Conservation (phyloP, 2,797 vertebrate species). For the Eulemur rubriventer region DNA sequence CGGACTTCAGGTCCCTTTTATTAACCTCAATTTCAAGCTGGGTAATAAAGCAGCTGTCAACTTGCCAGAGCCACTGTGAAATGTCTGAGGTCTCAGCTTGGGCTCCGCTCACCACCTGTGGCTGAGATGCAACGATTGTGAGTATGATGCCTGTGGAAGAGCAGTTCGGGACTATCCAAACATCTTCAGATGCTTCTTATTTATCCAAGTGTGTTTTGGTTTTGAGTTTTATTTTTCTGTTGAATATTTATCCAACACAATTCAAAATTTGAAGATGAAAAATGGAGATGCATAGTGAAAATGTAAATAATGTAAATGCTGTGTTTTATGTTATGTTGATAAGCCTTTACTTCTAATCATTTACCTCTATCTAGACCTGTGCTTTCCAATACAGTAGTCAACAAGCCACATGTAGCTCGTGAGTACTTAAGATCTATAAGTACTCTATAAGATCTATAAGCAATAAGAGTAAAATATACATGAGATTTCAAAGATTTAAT, state of each 20-base stretch:
- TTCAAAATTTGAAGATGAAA: background rate
- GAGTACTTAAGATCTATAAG: background rate
- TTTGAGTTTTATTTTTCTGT: constrained; percentile 19
- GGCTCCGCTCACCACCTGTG: background rate
- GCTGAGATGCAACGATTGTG: fast-evolving
- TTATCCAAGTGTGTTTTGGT: background rate
- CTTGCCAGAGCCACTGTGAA: background rate
- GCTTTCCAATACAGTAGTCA: background rate
- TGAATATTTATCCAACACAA: background rate
- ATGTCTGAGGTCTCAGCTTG: background rate
- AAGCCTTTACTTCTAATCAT: background rate
- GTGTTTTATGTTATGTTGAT: background rate
- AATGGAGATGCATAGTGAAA: background rate
- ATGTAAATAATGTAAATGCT: background rate
- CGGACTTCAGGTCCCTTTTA: background rate
- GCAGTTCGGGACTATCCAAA: fast-evolving
- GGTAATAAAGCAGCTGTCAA: background rate
- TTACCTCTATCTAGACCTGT: background rate
- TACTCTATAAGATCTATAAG: no score
- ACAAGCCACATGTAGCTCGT: background rate
- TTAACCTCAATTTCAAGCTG: background rate
- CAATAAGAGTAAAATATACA: background rate
- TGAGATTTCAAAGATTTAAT: background rate
- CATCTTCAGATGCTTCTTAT: background rate
- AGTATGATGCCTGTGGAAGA: background rate